Conservation (phyloP, 2,888 invertebrate genomes). For the Acrobasis consociella region DNA sequence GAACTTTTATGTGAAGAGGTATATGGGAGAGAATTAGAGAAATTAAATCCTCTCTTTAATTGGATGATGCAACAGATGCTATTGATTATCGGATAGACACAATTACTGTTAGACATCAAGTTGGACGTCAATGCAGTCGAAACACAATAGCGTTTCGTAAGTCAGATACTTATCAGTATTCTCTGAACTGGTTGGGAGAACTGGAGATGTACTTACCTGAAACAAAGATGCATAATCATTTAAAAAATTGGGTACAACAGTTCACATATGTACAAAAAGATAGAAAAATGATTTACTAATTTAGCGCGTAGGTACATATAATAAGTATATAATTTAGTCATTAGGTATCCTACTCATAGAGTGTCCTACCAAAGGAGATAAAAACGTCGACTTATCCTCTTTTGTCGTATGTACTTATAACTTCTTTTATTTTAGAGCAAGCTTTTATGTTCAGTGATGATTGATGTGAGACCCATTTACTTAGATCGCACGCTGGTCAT, state of each 20-base stretch:
- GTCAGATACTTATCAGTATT: slow-evolving; percentile 22
- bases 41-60: slow-evolving; percentile 51
- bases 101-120: slow-evolving; percentile 20
- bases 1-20: slow-evolving; percentile 47
- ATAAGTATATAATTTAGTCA: no score
- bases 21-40: slow-evolving; percentile 41
- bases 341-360: no score
- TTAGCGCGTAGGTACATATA: no score
- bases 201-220: slow-evolving; percentile 35
- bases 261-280: no score
- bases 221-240: slow-evolving; percentile 27
- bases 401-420: no score
- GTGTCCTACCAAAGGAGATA: no score
- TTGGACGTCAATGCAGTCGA: slow-evolving; percentile 15
- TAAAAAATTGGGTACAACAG: not conserved
- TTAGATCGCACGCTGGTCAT: no score
- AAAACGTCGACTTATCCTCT: no score
- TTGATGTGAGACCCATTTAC: no score
- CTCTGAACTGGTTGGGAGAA: slow-evolving; percentile 9
- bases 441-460: no score
- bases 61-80: slow-evolving; percentile 53
- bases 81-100: slow-evolving; percentile 20
- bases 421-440: no score
- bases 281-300: no score
- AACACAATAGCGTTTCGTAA: slow-evolving; percentile 22